Evolutionary conservation across 1,140 invertebrate species (phyloP), one percentile per base, ranked within the genome.

Genomic region (Drosophila teissieri): DNA sequence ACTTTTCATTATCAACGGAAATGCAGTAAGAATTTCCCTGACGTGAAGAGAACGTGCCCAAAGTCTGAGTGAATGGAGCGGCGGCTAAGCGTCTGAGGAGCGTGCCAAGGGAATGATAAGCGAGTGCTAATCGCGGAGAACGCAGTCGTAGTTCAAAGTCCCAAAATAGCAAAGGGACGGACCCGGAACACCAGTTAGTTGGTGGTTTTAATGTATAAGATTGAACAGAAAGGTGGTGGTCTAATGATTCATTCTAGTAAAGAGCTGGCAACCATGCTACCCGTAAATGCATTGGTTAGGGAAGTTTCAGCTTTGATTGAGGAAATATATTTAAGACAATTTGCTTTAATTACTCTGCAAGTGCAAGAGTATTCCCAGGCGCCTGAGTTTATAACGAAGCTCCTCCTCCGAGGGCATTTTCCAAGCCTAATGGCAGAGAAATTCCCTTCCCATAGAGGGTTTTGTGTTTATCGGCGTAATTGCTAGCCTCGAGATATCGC

Each of bases 51-150:
- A 73, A 73, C 72, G 72, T 74, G 72, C 57, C 51, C 68, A 63
- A 40, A 27, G 27, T 19, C 58, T 24, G 42, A 67, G 63, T 42
- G 36, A 64, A 58, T 64, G 45, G 17, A 36, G 40, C 17, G 45
- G 19, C 45, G 31, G 22, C 37, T 42, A 27, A 45, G 14, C 42
- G 27, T 37, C 17, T 39, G 56, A 62, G 68, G 45, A 73, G 69
- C 45, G 69, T 73, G 72, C 37, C 69, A 75, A 56, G 31, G 27
- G n/a, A 63, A 22, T 68, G 73, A 76, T 76, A 76, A 57, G 51
- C 72, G 51, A n/a, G 69, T 36, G 44, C 53, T 54, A 62, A 74
- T 63, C 70, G 17, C 22, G 42, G 51, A 34, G 10, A 63, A 64
- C 31, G n/a, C 48, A 34, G 22, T 46, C 37, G 37, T 58, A 37